Base-by-base conservation (phyloP, 2,888 invertebrate genomes). In the Heliconius erato region DNA sequence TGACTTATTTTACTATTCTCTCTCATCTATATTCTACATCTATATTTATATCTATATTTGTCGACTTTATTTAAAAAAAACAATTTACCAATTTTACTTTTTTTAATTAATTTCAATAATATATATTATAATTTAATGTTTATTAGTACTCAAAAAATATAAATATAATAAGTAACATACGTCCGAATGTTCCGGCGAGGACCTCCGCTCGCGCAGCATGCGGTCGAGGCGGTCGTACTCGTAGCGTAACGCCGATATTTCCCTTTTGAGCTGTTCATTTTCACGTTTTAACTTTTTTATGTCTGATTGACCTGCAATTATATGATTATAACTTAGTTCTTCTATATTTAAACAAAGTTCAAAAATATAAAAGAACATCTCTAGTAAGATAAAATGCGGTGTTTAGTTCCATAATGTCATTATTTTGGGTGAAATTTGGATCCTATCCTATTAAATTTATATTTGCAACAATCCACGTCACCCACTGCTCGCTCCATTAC, bases 191-290 rank as follows among this genome's bases (percentile, higher is more conserved):
- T 96, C 95, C 0, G 96, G 95, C 26, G 95, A 95, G 11, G 95
- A 95, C 4, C 94, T 87, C 0, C 95, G 88, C 87, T 95, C 97
- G 82, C 97, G 97, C 89, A 98, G 96, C 91, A 98, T 96, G 88
- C 97, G 97, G 93, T 98, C 98, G 87, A 98, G 96, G 80, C 98
- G 97, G 91, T 98, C 98, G 93, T 98, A 98, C 93, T 98, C 98
- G 92, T 98, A 98, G 59, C 98, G 96, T 79, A 98, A 96, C 82
- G 98, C 97, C 96, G 98, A 98, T 90, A 98, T 98, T 94, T 98
- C 98, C 35, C 98, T 96, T 88, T 98, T 97, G 81, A 99, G 95
- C 91, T 98, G 98, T 87, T 98, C 98, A 96, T 98, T 98, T 91
- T 99, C 98, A 71, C 98, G 96, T 85, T 98, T 97, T 89, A 99